Percentiles rank a stretch among this genome's conserved stretches.
Conservation (phyloP, 2,797 vertebrate species). For the Manis javanica region DNA sequence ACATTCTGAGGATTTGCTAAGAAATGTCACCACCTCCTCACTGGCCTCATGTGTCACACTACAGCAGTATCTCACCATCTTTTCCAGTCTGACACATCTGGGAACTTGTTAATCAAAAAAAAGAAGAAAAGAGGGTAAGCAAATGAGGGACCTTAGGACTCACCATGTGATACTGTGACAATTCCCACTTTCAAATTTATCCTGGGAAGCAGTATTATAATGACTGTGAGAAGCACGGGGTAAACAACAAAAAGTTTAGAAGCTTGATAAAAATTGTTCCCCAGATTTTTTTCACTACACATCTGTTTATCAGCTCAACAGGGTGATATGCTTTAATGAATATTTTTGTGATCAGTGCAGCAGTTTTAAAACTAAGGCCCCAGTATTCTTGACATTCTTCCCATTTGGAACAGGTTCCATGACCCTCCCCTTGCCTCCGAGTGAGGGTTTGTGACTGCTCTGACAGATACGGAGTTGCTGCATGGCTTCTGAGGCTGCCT, state of each 20-base stretch:
- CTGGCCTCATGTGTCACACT: not conserved
- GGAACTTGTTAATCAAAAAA: conserved; percentile 10
- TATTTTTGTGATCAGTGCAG: not conserved
- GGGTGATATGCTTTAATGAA: not conserved
- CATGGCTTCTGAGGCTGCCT: not conserved
- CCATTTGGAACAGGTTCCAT: not conserved
- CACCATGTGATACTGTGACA: not conserved
- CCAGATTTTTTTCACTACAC: not conserved
- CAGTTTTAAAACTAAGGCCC: not conserved
- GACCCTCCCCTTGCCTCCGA: not conserved
- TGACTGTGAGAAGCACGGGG: not conserved
- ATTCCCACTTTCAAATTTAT: not conserved
- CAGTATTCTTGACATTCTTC: not conserved
- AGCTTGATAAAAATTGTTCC: not conserved
- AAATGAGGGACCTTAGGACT: not conserved
- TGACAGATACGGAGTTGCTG: not conserved
- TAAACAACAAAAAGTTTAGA: not conserved
- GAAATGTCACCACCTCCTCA: not conserved
- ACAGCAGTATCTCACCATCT: not conserved
- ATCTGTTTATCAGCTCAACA: not conserved
- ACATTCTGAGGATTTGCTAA: conserved; percentile 5
- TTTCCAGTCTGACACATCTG: conserved; percentile 44
- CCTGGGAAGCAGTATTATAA: not conserved
- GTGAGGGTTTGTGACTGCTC: not conserved
- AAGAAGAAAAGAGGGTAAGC: not conserved